Evolutionary conservation across 2,113 vertebrate genomes (phyloP).

Genomic region (Bagarius yarrelli): DNA sequence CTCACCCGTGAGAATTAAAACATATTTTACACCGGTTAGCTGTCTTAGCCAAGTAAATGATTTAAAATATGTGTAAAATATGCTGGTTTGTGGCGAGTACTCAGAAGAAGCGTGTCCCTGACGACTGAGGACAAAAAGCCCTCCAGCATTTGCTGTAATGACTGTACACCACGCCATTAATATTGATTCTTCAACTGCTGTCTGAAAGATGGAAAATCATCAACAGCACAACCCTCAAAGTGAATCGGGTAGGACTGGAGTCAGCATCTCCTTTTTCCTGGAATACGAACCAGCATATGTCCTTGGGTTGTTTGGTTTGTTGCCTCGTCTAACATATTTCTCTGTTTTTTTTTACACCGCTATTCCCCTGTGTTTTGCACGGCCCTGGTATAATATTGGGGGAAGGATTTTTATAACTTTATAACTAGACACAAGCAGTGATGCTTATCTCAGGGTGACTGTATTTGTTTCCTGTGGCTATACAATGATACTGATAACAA

Average conservation of each 20-base stretch:
- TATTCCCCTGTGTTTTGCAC: background rate
- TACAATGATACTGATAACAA: background rate
- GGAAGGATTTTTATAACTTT: too few relatives aligned
- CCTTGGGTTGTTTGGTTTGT: slow-evolving; percentile 13
- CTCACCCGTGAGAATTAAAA: slow-evolving; percentile 5
- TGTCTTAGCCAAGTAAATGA: background rate
- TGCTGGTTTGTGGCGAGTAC: background rate
- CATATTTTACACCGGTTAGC: background rate
- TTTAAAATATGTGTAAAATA: background rate
- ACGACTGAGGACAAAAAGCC: slow-evolving; percentile 8
- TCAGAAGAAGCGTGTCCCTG: background rate
- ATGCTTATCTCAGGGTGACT: slow-evolving; percentile 6
- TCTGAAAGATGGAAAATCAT: slow-evolving; percentile 11
- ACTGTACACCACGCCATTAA: slow-evolving; percentile 23
- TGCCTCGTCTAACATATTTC: background rate
- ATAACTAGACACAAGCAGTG: background rate
- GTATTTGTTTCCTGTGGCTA: background rate
- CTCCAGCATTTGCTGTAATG: slow-evolving; percentile 21
- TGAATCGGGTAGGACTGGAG: background rate
- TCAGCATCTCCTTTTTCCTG: slow-evolving; percentile 1
- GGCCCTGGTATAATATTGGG: background rate
- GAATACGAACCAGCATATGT: slow-evolving; percentile 2
- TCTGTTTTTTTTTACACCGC: background rate
- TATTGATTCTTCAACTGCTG: slow-evolving; percentile 29
- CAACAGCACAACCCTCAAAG: background rate